Conservation (phyloP, 2,113 vertebrate genomes). For the Caranx ignobilis region DNA sequence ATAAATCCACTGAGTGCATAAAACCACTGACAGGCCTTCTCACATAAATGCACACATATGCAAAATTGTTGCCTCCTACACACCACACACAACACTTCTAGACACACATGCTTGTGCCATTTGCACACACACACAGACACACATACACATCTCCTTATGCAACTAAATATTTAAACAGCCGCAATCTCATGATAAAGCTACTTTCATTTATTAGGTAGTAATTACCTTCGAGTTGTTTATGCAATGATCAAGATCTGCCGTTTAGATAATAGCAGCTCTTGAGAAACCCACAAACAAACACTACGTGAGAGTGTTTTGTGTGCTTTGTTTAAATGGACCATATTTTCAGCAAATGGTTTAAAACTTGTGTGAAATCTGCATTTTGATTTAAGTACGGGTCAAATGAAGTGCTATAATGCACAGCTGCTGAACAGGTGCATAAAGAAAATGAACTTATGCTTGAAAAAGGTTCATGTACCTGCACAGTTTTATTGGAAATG, state of each 20-base stretch:
- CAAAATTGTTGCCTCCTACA: constrained; percentile 23
- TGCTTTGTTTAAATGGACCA: not conserved
- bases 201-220: constrained; percentile 44
- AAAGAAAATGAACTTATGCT: not conserved
- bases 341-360: not conserved
- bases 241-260: constrained; percentile 47
- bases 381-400: not conserved
- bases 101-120: not conserved
- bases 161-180: constrained; percentile 27
- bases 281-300: constrained; percentile 27
- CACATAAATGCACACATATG: constrained; percentile 26
- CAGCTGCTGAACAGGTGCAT: not conserved
- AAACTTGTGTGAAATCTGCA: not conserved
- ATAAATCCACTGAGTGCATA: constrained; percentile 9
- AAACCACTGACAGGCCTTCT: not conserved
- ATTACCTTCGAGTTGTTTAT: constrained; percentile 48
- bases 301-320: constrained; percentile 20
- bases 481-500: not conserved
- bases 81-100: constrained; percentile 21
- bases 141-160: not conserved
- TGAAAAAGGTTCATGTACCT: not conserved
- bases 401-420: not conserved
- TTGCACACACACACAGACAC: constrained; percentile 20
- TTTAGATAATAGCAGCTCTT: constrained; percentile 43
- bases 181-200: constrained; percentile 8